Evolutionary conservation across 2,797 vertebrate genomes (phyloP).

Genomic region (Rhabdomys pumilio): DNA sequence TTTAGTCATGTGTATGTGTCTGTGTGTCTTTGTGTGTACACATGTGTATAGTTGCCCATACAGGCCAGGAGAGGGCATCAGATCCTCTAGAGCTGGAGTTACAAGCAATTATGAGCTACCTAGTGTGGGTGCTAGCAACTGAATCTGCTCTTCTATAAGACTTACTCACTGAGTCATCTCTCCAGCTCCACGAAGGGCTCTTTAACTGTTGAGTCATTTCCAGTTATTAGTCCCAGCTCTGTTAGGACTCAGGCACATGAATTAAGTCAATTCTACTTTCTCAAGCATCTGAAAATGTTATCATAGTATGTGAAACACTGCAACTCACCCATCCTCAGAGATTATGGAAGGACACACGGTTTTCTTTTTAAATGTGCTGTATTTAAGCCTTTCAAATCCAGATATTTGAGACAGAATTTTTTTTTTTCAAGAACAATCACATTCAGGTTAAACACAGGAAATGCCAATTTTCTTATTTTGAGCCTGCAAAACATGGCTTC

Average conservation of each 20-base stretch:
- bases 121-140: neutral
- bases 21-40: neutral
- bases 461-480: neutral
- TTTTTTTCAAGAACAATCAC: neutral
- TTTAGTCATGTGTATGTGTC: neutral
- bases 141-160: neutral
- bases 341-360: neutral
- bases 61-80: neutral
- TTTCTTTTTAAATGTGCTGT: constrained; percentile 1
- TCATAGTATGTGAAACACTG: neutral
- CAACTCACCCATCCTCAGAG: neutral
- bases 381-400: constrained; percentile 28
- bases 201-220: neutral
- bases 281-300: neutral
- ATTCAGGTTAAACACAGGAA: constrained; percentile 6
- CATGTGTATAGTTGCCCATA: neutral
- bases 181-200: neutral
- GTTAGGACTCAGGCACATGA: neutral
- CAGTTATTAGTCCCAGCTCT: neutral
- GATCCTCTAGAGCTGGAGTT: neutral
- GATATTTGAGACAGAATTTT: constrained; percentile 56
- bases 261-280: neutral
- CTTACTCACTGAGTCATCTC: neutral
- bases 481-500: constrained; percentile 41
- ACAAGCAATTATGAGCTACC: neutral